phyloP scores from a whole-genome alignment of 1,140 invertebrate species.

The Nixonia krombeini region DNA sequence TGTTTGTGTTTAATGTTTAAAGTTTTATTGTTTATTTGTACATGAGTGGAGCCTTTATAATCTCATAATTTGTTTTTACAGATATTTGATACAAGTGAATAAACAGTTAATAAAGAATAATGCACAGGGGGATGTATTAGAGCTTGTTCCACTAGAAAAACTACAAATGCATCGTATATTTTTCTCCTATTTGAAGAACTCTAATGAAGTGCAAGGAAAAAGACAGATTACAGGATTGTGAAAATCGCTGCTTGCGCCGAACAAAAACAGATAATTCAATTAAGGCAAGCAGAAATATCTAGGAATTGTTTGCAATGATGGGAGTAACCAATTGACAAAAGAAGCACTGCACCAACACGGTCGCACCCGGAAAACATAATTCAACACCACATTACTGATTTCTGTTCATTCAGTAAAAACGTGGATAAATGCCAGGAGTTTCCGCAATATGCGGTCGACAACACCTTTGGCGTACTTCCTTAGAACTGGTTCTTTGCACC shows the following conservation, averaged over 20 bases:
- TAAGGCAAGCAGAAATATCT: constrained; percentile 80
- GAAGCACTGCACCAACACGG: constrained; percentile 61
- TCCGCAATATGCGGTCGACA: constrained; percentile 25
- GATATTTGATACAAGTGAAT: constrained; percentile 83
- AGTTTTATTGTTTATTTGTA: too few species aligned
- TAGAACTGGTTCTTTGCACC: constrained; percentile 58
- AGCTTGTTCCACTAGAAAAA: constrained; percentile 81
- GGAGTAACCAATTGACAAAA: constrained; percentile 76
- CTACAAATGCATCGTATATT: constrained; percentile 80
- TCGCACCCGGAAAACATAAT: constrained; percentile 58
- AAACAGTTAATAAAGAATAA: constrained; percentile 71
- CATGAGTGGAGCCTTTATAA: too few species aligned
- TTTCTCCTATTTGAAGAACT: constrained; percentile 84
- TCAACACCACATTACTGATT: constrained; percentile 4
- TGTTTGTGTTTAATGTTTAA: too few species aligned
- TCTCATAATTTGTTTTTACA: too few species aligned
- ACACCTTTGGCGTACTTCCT: constrained; percentile 23
- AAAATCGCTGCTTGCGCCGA: constrained; percentile 87
- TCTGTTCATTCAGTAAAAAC: too few species aligned
- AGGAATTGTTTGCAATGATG: constrained; percentile 83
- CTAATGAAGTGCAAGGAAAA: constrained; percentile 84
- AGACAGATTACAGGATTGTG: constrained; percentile 82
- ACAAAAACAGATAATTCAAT: constrained; percentile 80
- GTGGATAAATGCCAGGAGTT: constrained; percentile 20
- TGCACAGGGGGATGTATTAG: constrained; percentile 64